Conservation (phyloP, 2,888 invertebrate genomes). For the Euplagia quadripunctaria region DNA sequence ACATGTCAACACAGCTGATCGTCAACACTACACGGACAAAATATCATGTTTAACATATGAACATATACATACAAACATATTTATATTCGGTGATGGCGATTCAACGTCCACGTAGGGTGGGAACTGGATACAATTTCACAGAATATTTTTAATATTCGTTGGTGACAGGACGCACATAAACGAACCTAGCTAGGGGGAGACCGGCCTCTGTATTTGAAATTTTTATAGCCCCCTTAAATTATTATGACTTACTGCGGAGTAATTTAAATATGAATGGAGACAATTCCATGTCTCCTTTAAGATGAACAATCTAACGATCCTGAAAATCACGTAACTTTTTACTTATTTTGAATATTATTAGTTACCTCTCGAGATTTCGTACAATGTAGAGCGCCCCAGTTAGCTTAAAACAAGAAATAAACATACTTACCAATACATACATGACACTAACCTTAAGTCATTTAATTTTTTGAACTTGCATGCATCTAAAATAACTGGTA, state of each 20-base stretch:
- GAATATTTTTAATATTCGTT: slow-evolving; percentile 74
- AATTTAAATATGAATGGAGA: slow-evolving; percentile 82
- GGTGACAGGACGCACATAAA: slow-evolving; percentile 62
- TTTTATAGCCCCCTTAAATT: slow-evolving; percentile 79
- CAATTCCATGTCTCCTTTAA: slow-evolving; percentile 70
- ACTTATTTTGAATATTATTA: background rate
- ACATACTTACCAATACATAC: no score
- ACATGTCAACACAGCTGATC: slow-evolving; percentile 30
- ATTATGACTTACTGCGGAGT: slow-evolving; percentile 80
- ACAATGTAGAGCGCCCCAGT: no score
- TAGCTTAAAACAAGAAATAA: no score
- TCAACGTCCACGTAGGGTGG: slow-evolving; percentile 57
- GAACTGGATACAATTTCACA: slow-evolving; percentile 60
- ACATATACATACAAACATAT: slow-evolving; percentile 44
- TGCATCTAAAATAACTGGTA: no score
- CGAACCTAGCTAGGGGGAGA: slow-evolving; percentile 48
- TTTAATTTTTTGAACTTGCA: no score
- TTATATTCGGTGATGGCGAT: slow-evolving; percentile 40
- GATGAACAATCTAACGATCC: slow-evolving; percentile 53
- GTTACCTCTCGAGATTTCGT: no score
- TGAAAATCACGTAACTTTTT: slow-evolving; percentile 18
- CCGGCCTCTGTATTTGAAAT: slow-evolving; percentile 77
- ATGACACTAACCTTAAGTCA: no score
- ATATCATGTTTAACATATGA: slow-evolving; percentile 15
- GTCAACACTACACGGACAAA: slow-evolving; percentile 13